Base-by-base conservation (phyloP, 1,140 invertebrate species). In the Bombus superbus region DNA sequence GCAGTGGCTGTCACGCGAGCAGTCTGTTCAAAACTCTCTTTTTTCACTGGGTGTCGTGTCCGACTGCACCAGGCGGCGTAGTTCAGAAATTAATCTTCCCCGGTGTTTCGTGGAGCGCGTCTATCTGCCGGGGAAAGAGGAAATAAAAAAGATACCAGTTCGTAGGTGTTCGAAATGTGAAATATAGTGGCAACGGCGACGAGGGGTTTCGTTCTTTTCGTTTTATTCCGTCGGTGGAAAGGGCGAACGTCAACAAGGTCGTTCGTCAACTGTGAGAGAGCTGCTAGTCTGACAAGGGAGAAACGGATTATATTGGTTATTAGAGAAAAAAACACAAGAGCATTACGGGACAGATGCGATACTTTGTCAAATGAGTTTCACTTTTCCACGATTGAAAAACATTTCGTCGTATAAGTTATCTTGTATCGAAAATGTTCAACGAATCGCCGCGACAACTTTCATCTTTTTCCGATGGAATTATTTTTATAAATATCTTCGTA, bases 241-340 rank as follows among this genome's bases (percentile, higher is more conserved):
- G 93, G 91, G 93, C 89, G 88, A 93, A 93, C 92, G 93, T 94
- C 93, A 93, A 93, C 93, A 91, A 92, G 91, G 90, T 94, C 93
- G 93, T 94, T 93, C 93, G 93, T 94, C 93, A 93, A 92, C 89
- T 87, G 85, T 38, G 66, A 80, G 83, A 85, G 64, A 76, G 85
- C 44, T 72, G 75, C 62, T 73, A 81, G 66, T 44, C 86, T 81
- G 90, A 88, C 90, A 88, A 86, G 89, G 83, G 86, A 81, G 66
- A 88, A 90, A 90, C 90, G 86, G 79, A 90, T 90, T 90, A 90
- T 90, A 72, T 73, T 78, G 79, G 89, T 90, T 90, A 90, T 89
- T 89, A 89, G 71, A 87, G 82, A 83, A 83, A 72, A 82, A 84
- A 84, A 64, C 57, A 28, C 57, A 78, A 64, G 32, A 74, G 59